phyloP scores from a whole-genome alignment of 1,140 invertebrate species.

The Delia radicum region DNA sequence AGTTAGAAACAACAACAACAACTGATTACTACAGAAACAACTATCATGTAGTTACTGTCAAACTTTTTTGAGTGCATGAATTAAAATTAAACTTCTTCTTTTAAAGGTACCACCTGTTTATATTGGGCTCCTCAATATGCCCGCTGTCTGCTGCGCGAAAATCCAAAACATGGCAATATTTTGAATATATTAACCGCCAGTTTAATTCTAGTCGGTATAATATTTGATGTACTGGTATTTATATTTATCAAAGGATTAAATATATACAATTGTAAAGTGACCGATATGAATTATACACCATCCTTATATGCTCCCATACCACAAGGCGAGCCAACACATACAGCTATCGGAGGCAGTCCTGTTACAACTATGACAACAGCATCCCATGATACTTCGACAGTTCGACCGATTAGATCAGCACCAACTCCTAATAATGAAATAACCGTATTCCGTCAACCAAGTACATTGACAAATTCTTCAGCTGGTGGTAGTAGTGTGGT shows the following conservation, averaged over 20 bases:
- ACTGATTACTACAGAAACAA: no score
- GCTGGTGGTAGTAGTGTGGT: conserved; percentile 39
- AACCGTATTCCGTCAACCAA: conserved; percentile 44
- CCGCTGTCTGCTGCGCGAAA: conserved; percentile 45
- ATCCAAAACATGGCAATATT: conserved; percentile 52
- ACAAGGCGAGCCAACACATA: conserved; percentile 38
- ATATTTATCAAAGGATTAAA: conserved; percentile 47
- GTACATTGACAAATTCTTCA: conserved; percentile 44
- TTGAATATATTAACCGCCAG: conserved; percentile 47
- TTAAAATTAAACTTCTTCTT: not conserved
- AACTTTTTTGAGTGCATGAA: no score
- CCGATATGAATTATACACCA: conserved; percentile 49
- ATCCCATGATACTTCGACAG: conserved; percentile 33
- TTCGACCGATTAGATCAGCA: not conserved
- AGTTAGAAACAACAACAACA: no score
- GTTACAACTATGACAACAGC: conserved; percentile 38
- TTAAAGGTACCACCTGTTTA: conserved; percentile 50
- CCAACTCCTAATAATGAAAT: conserved; percentile 22
- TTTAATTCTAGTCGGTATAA: conserved; percentile 44
- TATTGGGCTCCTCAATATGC: conserved; percentile 50
- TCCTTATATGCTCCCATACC: conserved; percentile 46
- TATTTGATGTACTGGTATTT: conserved; percentile 48
- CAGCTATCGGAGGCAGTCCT: conserved; percentile 38
- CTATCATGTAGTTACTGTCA: no score
- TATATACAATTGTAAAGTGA: conserved; percentile 52